Conservation (phyloP, 2,113 vertebrate species). For the Trematomus loennbergii region DNA sequence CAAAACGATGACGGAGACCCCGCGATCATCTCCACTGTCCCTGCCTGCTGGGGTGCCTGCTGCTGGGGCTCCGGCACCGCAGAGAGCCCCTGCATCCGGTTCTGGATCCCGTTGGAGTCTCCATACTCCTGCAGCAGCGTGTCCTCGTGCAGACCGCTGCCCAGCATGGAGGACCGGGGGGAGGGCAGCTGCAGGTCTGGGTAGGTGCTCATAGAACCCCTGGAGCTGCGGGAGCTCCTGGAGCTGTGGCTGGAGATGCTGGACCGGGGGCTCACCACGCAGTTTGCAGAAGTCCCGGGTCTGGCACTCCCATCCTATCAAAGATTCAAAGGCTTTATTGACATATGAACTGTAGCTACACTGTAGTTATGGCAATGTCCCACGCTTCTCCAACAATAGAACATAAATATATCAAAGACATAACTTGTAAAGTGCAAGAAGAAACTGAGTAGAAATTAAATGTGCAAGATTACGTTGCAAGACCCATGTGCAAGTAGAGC, state of each 20-base stretch:
- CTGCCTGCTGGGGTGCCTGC: conserved; percentile 54
- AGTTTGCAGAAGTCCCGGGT: conserved; percentile 77
- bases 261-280: conserved; percentile 89
- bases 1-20: conserved; percentile 74
- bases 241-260: conserved; percentile 94
- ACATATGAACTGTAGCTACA: no score
- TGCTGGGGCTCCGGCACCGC: conserved; percentile 79
- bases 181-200: conserved; percentile 89
- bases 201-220: conserved; percentile 91
- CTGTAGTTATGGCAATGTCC: no score
- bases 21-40: conserved; percentile 61
- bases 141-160: conserved; percentile 84
- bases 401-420: no score
- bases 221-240: conserved; percentile 88
- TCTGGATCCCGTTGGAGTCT: conserved; percentile 81
- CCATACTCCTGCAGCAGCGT: conserved; percentile 82
- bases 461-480: no score
- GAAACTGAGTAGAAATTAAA: no score
- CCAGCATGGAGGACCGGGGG: conserved; percentile 87
- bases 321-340: no score
- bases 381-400: no score
- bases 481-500: no score
- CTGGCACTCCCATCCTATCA: conserved; percentile 78
- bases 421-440: no score
- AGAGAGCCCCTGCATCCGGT: conserved; percentile 82